These are phyloP conservation scores for Panthera uncia DNA, from an alignment of 2,113 vertebrate genomes.

Conservation along the genomic window DNA sequence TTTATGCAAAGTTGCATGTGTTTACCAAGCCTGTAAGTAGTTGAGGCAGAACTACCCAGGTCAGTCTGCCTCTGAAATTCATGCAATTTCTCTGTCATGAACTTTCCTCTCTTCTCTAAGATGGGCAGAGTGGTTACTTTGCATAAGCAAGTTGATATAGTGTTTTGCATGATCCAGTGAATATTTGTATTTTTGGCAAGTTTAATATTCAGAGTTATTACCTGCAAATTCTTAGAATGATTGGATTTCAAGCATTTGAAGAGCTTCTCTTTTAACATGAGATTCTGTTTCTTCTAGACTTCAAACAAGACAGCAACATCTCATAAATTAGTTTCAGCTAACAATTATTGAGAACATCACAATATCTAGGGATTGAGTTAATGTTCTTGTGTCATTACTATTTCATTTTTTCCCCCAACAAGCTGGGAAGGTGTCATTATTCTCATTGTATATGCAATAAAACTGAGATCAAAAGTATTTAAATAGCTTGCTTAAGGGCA, in stretches of 20 bases:
- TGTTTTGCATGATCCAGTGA: not conserved
- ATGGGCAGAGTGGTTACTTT: not conserved
- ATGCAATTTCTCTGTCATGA: not conserved
- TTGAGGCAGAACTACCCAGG: not conserved
- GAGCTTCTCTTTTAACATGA: not conserved
- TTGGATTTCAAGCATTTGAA: conserved; percentile 11
- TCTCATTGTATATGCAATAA: not conserved
- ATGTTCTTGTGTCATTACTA: not conserved
- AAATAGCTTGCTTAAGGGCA: not conserved
- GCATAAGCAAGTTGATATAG: not conserved
- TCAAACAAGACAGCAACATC: not conserved
- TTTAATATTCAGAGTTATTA: not conserved
- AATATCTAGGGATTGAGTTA: not conserved
- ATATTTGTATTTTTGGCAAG: not conserved
- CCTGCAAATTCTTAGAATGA: not conserved
- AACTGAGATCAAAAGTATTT: not conserved
- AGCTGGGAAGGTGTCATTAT: not conserved
- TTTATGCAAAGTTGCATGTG: not conserved
- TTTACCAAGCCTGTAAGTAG: not conserved
- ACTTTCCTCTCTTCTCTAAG: not conserved
- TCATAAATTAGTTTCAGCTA: not conserved
- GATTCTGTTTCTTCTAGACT: not conserved
- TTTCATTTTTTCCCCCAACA: not conserved
- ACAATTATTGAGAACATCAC: not conserved
- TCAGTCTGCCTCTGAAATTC: not conserved